Base-by-base conservation (phyloP, 2,113 vertebrate species). In the Myodes glareolus region DNA sequence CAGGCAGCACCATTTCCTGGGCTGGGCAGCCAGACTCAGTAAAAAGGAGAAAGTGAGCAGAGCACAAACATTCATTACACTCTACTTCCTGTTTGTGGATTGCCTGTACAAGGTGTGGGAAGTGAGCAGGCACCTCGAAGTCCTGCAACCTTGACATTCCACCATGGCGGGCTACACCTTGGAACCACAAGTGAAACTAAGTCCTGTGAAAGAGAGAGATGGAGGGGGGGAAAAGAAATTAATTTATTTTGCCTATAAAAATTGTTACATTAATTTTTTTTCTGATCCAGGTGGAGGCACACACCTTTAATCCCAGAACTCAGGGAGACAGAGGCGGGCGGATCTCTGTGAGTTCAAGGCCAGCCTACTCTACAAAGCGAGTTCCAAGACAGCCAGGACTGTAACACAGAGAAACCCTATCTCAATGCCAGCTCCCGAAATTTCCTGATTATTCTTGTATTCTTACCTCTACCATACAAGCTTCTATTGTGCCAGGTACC, bases 191-290 rank as follows among this genome's bases (percentile, higher is more conserved):
- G 42, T 63, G 17, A 33, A 36, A 67, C 65, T 23, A 36, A 87
- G 67, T 47, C 63, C 50, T 36, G 29, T 63, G 58, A 42, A 84
- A 47, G 73, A 50, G 13, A 8, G 81, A 3, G 33, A 70, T 13
- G 19, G 23, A 7, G 11, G 45, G 14, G 13, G 10, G 11, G 3
- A 25, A 75, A 14, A 14, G 85, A 92, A 10, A 92, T 58, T 31
- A 55, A 75, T 92, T 91, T 72, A 68, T 94, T 90, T 97, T 97
- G 17, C 73, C 94, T 45, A 47, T 75, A 25, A 92, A 94, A 95
- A 39, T 55, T 63, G 52, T 42, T 88, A 33, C 25, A 17, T 96
- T 78, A 50, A 3, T 4, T 90, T 73, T 93, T 86, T n/a, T n/a
- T 6, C 33, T 70, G 14, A 70, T 14, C 16, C 68, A 70, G 33